Evolutionary conservation across 1,140 invertebrate species (phyloP).

Genomic region (Pseudomyrmex dendroicus): DNA sequence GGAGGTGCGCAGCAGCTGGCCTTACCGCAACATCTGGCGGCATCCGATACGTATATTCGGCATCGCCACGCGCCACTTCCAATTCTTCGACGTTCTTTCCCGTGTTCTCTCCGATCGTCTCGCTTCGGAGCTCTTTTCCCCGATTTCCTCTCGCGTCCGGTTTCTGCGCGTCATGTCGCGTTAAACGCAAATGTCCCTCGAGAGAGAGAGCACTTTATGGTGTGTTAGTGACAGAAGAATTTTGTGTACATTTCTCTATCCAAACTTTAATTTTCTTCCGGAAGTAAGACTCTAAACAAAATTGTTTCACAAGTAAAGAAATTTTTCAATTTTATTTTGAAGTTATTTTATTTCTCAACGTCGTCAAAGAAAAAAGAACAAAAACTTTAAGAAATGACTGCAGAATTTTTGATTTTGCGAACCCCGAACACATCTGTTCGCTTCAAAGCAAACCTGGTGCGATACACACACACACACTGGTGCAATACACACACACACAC

Average conservation of each 20-base stretch:
- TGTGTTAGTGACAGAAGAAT: too few species aligned
- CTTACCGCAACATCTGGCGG: conserved; percentile 75
- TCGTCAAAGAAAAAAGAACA: background rate
- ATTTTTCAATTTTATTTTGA: too few species aligned
- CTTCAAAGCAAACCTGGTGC: conserved; percentile 11
- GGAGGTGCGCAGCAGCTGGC: conserved; percentile 70
- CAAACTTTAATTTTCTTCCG: too few species aligned
- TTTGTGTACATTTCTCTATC: too few species aligned
- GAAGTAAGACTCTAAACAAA: too few species aligned
- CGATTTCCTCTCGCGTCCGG: conserved; percentile 33
- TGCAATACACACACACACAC: background rate
- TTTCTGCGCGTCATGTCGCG: background rate
- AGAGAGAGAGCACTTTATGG: background rate
- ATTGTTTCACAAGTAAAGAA: too few species aligned
- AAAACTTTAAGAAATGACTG: background rate
- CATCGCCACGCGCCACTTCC: conserved; percentile 74
- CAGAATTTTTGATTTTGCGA: background rate
- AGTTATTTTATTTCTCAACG: too few species aligned
- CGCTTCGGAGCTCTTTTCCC: conserved; percentile 37
- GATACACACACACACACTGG: background rate
- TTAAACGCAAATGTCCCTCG: background rate
- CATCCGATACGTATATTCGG: conserved; percentile 76
- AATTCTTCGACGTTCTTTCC: conserved; percentile 53
- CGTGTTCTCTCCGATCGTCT: background rate
- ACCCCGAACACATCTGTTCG: conserved; percentile 14